A percentile compares a stretch with the other conserved stretches of the same genome.
These are phyloP conservation scores for Grus americana DNA, from an alignment of 2,113 vertebrate species.

Conservation along the genomic window DNA sequence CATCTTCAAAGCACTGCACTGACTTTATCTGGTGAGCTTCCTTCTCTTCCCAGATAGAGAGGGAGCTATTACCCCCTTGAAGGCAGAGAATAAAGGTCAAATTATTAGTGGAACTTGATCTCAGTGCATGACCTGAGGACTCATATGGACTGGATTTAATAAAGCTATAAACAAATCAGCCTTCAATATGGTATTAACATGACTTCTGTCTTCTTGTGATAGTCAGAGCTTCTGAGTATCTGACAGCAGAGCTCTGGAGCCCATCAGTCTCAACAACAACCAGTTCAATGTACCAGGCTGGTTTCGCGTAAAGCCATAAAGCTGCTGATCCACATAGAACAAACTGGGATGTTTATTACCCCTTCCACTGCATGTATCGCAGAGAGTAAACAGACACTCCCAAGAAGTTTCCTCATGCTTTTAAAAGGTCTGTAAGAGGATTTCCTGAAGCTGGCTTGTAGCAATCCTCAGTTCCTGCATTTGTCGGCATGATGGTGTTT, in stretches of 20 bases:
- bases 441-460: constrained; percentile 43
- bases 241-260: background rate
- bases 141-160: background rate
- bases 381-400: background rate
- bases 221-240: background rate
- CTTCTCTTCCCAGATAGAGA: background rate
- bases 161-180: constrained; percentile 10
- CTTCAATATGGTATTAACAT: background rate
- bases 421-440: background rate
- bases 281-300: background rate
- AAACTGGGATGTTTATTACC: background rate
- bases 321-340: background rate
- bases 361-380: background rate
- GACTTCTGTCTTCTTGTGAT: background rate
- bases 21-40: background rate
- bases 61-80: background rate
- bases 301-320: background rate
- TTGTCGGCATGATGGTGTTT: background rate
- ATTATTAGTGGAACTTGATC: background rate
- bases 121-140: background rate
- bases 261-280: background rate
- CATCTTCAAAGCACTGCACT: background rate
- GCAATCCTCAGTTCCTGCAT: constrained; percentile 12
- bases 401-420: background rate
- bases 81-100: background rate